Conservation (phyloP, 2,797 vertebrate genomes). For the Sardinella longiceps region DNA sequence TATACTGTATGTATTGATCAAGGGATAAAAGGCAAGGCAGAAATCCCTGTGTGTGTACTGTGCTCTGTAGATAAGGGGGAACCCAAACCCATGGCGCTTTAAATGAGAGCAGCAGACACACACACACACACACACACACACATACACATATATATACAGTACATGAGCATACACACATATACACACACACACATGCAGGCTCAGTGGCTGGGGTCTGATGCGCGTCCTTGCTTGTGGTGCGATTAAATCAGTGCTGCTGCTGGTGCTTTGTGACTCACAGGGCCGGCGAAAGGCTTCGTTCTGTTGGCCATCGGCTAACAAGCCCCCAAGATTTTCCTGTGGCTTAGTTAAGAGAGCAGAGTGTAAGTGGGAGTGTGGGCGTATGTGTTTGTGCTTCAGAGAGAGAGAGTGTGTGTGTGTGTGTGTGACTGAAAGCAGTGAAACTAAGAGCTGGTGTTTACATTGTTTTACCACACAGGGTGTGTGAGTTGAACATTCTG, state of each 20-base stretch:
- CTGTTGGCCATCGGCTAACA: slow-evolving; percentile 38
- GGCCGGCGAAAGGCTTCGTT: slow-evolving; percentile 20
- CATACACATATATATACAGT: no score
- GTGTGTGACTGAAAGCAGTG: not conserved
- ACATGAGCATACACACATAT: slow-evolving; percentile 13
- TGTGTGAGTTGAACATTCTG: not conserved
- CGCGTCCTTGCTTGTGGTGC: slow-evolving; percentile 48
- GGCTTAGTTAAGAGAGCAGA: slow-evolving; percentile 29
- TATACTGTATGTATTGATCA: slow-evolving; percentile 60
- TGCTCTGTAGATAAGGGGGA: slow-evolving; percentile 46
- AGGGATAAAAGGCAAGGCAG: slow-evolving; percentile 54
- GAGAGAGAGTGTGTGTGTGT: not conserved
- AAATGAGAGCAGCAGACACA: slow-evolving; percentile 7
- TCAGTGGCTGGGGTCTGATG: not conserved
- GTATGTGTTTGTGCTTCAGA: not conserved
- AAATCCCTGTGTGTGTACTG: slow-evolving; percentile 46
- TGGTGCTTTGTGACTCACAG: slow-evolving; percentile 34
- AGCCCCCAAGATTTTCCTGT: slow-evolving; percentile 43
- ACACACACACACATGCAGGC: slow-evolving; percentile 7
- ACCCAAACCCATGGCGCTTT: slow-evolving; percentile 23
- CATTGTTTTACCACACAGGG: not conserved
- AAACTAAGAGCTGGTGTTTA: not conserved
- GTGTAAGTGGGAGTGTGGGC: not conserved
- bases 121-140: slow-evolving; percentile 1
- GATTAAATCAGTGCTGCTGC: slow-evolving; percentile 51